Evolutionary conservation across 2,888 invertebrate genomes (phyloP).

Genomic region (Drosophila kuntzei): DNA sequence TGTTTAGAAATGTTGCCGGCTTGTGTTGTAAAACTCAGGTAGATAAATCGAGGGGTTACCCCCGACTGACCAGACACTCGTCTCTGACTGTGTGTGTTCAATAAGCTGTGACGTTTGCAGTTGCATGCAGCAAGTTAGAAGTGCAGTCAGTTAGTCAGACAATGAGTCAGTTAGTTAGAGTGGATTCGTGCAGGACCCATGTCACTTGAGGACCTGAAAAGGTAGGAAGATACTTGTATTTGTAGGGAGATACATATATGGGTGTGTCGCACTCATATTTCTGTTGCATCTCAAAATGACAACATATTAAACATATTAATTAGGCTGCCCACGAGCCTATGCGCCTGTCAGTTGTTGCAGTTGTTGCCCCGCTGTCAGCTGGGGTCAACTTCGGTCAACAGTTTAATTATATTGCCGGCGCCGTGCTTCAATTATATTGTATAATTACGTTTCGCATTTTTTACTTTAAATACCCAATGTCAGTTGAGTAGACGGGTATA

Average conservation of each 20-base stretch:
- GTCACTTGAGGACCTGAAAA: constrained; percentile 28
- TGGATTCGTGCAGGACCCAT: constrained; percentile 17
- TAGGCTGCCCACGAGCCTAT: constrained; percentile 70
- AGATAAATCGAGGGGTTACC: constrained; percentile 21
- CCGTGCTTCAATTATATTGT: constrained; percentile 49
- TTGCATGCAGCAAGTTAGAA: constrained; percentile 19
- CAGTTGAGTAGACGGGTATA: not conserved
- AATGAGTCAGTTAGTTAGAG: not conserved
- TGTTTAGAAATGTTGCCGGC: constrained; percentile 30
- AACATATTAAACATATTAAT: constrained; percentile 80
- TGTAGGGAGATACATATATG: constrained; percentile 22
- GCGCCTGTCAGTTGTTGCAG: constrained; percentile 61
- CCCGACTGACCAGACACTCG: constrained; percentile 12
- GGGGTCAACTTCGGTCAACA: constrained; percentile 60
- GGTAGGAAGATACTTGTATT: constrained; percentile 1
- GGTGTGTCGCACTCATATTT: constrained; percentile 50
- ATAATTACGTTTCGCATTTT: constrained; percentile 18
- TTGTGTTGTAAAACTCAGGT: constrained; percentile 49
- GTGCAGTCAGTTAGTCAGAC: constrained; percentile 13
- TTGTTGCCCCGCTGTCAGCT: constrained; percentile 39
- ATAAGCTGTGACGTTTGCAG: constrained; percentile 75
- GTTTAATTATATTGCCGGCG: constrained; percentile 72
- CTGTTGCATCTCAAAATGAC: constrained; percentile 50
- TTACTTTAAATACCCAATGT: constrained; percentile 9
- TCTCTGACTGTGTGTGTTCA: constrained; percentile 60